Evolutionary conservation across 2,797 vertebrate genomes (phyloP).

Genomic region (Galaxias olidus): DNA sequence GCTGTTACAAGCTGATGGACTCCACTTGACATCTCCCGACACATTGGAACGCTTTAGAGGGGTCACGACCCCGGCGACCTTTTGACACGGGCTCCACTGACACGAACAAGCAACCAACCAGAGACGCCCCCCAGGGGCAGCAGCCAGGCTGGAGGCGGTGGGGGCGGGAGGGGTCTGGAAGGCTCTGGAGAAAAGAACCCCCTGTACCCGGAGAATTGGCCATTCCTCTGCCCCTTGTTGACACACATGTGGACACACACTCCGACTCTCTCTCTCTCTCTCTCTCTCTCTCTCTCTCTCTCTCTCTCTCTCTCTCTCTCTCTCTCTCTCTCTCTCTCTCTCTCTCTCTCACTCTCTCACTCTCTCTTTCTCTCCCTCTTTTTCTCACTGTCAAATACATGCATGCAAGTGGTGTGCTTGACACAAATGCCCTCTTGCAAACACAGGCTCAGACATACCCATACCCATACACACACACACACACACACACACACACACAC

Average conservation of each 20-base stretch:
- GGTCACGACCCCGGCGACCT: conserved; percentile 47
- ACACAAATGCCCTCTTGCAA: no score
- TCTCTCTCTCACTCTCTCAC: neutral
- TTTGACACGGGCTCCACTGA: conserved; percentile 39
- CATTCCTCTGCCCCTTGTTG: conserved; percentile 8
- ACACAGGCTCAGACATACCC: neutral
- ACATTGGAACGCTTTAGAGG: conserved; percentile 61
- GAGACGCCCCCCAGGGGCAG: conserved; percentile 9
- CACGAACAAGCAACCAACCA: conserved; percentile 16
- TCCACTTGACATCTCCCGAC: conserved; percentile 48
- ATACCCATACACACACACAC: neutral
- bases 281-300: no score
- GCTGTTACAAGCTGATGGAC: conserved; percentile 43
- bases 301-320: no score
- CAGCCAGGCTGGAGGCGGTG: neutral
- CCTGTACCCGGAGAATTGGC: conserved; percentile 11
- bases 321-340: no score
- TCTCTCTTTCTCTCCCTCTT: no score
- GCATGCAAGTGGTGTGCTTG: no score
- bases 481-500: neutral
- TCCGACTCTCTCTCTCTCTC: neutral
- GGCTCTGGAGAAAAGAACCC: conserved; percentile 15
- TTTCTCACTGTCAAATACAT: no score
- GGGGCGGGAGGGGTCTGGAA: neutral
- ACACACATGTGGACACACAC: neutral